A percentile compares a stretch with the other conserved stretches of the same genome.
phyloP scores from a whole-genome alignment of 30 jellyfish, hydroid and myxozoan genomes.

The Hydra vulgaris region DNA sequence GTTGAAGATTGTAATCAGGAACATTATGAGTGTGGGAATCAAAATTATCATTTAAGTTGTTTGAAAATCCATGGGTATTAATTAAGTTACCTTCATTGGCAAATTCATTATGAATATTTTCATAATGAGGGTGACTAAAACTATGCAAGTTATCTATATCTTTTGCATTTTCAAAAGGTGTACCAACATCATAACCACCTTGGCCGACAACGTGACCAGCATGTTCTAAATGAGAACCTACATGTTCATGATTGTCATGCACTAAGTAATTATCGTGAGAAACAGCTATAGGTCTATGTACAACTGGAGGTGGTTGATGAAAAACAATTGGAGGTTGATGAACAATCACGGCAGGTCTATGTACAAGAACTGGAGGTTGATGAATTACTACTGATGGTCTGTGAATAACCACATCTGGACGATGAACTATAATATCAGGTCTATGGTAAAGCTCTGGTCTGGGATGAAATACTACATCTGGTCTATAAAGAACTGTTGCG shows the following conservation, averaged over 20 bases:
- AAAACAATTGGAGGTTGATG: slow-evolving; percentile 90
- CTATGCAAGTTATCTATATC: slow-evolving; percentile 38
- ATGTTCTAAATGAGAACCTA: slow-evolving; percentile 78
- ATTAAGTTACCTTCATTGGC: slow-evolving; percentile 38
- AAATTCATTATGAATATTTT: slow-evolving; percentile 23
- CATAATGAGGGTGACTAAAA: slow-evolving; percentile 43
- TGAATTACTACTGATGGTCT: slow-evolving; percentile 95
- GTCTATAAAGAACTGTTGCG: slow-evolving; percentile 77
- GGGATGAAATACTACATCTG: slow-evolving; percentile 91
- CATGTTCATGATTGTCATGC: slow-evolving; percentile 83
- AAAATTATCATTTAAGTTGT: not conserved
- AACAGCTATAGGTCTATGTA: slow-evolving; percentile 83
- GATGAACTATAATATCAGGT: slow-evolving; percentile 86
- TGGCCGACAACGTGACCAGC: slow-evolving; percentile 57
- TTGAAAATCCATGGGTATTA: slow-evolving; percentile 5
- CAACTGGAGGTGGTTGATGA: slow-evolving; percentile 95
- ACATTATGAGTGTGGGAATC: not conserved
- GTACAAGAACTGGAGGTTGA: slow-evolving; percentile 94
- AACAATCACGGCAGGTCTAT: slow-evolving; percentile 90
- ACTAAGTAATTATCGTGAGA: slow-evolving; percentile 78
- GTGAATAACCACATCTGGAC: slow-evolving; percentile 96
- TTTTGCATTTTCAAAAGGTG: slow-evolving; percentile 32
- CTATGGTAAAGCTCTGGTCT: slow-evolving; percentile 94
- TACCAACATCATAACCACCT: slow-evolving; percentile 53
- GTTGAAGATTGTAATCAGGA: not conserved